phyloP scores from a whole-genome alignment of 1,140 invertebrate species.

The Cydia strobilella region DNA sequence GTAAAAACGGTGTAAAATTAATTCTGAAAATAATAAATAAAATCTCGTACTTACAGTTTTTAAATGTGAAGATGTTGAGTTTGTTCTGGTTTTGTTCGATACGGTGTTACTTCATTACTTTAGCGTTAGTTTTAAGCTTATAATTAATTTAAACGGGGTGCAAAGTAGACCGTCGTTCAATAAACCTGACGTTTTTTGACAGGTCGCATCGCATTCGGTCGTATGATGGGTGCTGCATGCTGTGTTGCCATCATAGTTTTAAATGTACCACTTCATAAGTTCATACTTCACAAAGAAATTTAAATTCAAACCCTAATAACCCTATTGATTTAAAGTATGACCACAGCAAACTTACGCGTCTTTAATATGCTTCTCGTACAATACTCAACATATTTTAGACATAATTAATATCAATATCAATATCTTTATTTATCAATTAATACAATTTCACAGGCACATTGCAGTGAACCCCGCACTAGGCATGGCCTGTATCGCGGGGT shows the following conservation, averaged over 20 bases:
- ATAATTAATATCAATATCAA: no score
- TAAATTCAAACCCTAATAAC: not conserved
- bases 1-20: not conserved
- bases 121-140: conserved; percentile 24
- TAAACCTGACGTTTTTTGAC: conserved; percentile 32
- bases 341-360: no score
- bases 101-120: conserved; percentile 25
- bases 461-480: no score
- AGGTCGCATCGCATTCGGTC: not conserved
- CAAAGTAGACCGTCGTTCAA: conserved; percentile 20
- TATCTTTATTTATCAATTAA: no score
- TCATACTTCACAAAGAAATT: not conserved
- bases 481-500: no score
- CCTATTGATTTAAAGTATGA: not conserved
- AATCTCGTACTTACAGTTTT: conserved; percentile 7
- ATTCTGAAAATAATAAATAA: conserved; percentile 13
- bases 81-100: conserved; percentile 4
- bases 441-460: no score
- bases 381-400: not conserved
- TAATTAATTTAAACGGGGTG: conserved; percentile 30
- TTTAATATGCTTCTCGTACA: not conserved
- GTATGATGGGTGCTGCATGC: conserved; percentile 8
- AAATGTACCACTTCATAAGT: not conserved
- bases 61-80: conserved; percentile 14
- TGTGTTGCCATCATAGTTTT: not conserved